phyloP scores from a whole-genome alignment of 2,888 invertebrate genomes.

The Temnothorax rugatulus region DNA sequence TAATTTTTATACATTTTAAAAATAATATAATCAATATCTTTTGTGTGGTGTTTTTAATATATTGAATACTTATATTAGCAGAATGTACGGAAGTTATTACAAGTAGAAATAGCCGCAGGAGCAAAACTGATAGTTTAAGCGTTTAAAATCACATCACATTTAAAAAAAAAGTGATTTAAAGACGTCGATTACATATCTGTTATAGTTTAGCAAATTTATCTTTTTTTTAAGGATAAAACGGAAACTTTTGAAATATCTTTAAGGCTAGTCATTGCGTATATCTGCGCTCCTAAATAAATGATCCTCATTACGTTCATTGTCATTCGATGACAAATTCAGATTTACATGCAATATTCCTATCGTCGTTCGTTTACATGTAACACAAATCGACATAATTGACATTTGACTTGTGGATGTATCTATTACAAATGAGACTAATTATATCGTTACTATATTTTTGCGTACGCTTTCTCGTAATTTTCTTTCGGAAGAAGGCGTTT shows the following conservation, averaged over 20 bases:
- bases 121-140: constrained; percentile 6
- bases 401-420: constrained; percentile 14
- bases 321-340: constrained; percentile 27
- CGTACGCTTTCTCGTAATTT: neutral
- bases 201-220: constrained; percentile 1
- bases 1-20: constrained; percentile 40
- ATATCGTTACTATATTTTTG: constrained; percentile 7
- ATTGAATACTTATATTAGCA: constrained; percentile 31
- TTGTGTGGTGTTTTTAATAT: constrained; percentile 52
- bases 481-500: neutral
- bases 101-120: constrained; percentile 9
- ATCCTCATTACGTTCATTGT: neutral
- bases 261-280: constrained; percentile 44
- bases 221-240: neutral
- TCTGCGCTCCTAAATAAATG: constrained; percentile 14
- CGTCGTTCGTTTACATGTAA: constrained; percentile 4
- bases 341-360: constrained; percentile 33
- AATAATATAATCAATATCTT: constrained; percentile 46
- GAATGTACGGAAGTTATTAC: constrained; percentile 13
- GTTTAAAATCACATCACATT: constrained; percentile 1
- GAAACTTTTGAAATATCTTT: constrained; percentile 28
- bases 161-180: neutral
- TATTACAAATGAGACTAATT: neutral
- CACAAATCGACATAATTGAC: neutral
- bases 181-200: neutral